Evolutionary conservation across 2,113 vertebrate species (phyloP), one percentile per base, ranked within the genome.

Genomic region (Todiramphus chloris): DNA sequence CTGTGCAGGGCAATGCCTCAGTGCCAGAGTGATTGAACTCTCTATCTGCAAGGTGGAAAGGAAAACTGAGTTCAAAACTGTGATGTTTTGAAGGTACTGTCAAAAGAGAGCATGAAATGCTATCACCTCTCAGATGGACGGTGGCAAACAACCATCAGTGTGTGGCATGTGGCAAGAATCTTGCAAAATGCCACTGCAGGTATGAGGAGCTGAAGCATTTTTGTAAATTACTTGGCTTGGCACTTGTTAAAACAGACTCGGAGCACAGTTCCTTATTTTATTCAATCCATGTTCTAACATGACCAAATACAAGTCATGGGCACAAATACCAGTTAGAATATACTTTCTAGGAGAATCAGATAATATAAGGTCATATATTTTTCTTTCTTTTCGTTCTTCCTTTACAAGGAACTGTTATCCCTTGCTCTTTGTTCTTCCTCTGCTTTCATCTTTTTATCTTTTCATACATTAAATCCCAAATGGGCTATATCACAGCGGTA

Each of bases 361-460:
- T 67, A 87, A 68, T 90, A 30, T 48, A 84, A 87, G 37, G 70
- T 73, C 51, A 77, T 89, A 56, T 31, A 50, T 66, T 33, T 86
- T 87, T 69, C 50, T 86, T 87, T 86, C 44, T 81, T 67, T 63
- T 5, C 5, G 10, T 74, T 39, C 62, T 90, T 80, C 75, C 11
- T 19, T 80, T 88, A 59, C 37, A 67, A 55, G 53, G 46, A 87
- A 63, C 66, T 68, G n/a, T 72, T 94, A 69, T 73, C 35, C 50
- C 13, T 93, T 93, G 15, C 13, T 89, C 88, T 93, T 96, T 97
- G 89, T 96, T 94, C 86, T 93, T 97, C 39, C 20, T 93, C 48
- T 80, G 92, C 79, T 82, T 96, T 91, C 70, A 76, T 89, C 56
- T 89, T 90, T 70, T 78, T 75, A 90, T 93, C 69, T 96, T 89